Evolutionary conservation across 37 sponge, comb jelly and placozoan species (phyloP).

Genomic region (Aplysina aerophoba): DNA sequence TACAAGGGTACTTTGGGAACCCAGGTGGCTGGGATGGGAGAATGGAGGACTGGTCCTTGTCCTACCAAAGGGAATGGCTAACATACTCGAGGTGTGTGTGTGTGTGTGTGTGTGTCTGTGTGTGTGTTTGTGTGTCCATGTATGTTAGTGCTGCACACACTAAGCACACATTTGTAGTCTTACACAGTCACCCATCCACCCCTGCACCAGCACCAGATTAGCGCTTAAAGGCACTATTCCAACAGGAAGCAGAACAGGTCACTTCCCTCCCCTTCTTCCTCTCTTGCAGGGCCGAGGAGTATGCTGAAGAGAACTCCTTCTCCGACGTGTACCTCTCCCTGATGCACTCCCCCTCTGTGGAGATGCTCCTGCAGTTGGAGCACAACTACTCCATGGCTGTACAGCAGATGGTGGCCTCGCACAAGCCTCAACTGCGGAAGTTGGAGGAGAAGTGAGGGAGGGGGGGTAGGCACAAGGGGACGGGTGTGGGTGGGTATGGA

Average conservation of each 20-base stretch:
- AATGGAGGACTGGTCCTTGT: slow-evolving; percentile 25
- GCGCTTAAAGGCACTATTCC: too few relatives aligned
- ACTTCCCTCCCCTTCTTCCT: neutral
- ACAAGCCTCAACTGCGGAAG: slow-evolving; percentile 45
- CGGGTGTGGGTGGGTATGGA: neutral
- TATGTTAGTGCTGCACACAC: too few relatives aligned
- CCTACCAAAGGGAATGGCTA: slow-evolving; percentile 9
- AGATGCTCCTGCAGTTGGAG: slow-evolving; percentile 88
- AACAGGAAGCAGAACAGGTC: too few relatives aligned
- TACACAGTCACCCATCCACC: too few relatives aligned
- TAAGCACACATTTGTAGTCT: too few relatives aligned
- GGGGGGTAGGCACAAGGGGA: slow-evolving; percentile 47
- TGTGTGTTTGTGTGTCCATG: neutral
- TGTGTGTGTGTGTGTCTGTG: neutral
- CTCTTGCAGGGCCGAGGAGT: neutral
- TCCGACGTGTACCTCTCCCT: slow-evolving; percentile 81
- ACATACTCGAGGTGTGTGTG: neutral
- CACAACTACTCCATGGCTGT: slow-evolving; percentile 81
- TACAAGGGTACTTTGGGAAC: neutral
- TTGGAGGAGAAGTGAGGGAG: slow-evolving; percentile 61
- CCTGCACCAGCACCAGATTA: too few relatives aligned
- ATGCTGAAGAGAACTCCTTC: slow-evolving; percentile 51
- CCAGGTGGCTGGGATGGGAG: neutral
- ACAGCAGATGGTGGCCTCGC: slow-evolving; percentile 38
- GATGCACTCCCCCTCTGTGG: slow-evolving; percentile 85